Percentiles rank a stretch among this genome's conserved stretches.
phyloP scores from a whole-genome alignment of 2,888 invertebrate genomes.

The Priocnemis perturbator region DNA sequence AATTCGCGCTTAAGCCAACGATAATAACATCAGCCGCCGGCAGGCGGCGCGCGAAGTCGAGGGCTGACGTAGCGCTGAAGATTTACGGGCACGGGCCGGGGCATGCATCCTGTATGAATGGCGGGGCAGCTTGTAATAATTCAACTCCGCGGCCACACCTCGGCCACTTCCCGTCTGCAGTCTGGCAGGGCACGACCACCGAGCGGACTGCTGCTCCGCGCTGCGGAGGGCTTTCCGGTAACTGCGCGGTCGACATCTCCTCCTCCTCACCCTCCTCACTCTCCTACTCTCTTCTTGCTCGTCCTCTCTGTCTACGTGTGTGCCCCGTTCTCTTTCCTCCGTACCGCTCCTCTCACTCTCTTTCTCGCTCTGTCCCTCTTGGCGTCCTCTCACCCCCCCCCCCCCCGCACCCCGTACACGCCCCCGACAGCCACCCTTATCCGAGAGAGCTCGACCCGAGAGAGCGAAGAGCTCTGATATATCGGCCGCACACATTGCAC shows the following conservation, averaged over 20 bases:
- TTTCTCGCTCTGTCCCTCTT: slow-evolving; percentile 58
- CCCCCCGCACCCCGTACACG: slow-evolving; percentile 31
- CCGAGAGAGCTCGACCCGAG: slow-evolving; percentile 51
- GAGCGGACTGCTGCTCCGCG: slow-evolving; percentile 54
- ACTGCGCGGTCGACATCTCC: slow-evolving; percentile 65
- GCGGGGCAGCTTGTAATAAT: slow-evolving; percentile 73
- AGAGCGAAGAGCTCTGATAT: slow-evolving; percentile 75
- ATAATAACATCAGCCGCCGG: slow-evolving; percentile 67
- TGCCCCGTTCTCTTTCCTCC: slow-evolving; percentile 9
- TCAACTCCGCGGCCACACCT: slow-evolving; percentile 73
- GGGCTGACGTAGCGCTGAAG: slow-evolving; percentile 68
- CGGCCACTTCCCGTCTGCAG: slow-evolving; percentile 72
- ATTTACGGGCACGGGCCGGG: slow-evolving; percentile 68
- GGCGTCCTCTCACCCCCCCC: slow-evolving; percentile 9
- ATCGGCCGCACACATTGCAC: slow-evolving; percentile 79
- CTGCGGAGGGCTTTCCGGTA: slow-evolving; percentile 67
- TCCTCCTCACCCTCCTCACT: slow-evolving; percentile 31
- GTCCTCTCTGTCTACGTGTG: slow-evolving; percentile 13
- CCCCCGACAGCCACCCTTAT: slow-evolving; percentile 54
- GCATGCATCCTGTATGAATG: slow-evolving; percentile 73
- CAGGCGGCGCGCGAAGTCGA: slow-evolving; percentile 59
- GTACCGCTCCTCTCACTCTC: slow-evolving; percentile 28
- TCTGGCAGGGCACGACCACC: slow-evolving; percentile 62
- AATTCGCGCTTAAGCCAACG: slow-evolving; percentile 66
- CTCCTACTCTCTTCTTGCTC: slow-evolving; percentile 25